phyloP scores from a whole-genome alignment of 1,140 invertebrate genomes.

The Ditylenchus dipsaci region DNA sequence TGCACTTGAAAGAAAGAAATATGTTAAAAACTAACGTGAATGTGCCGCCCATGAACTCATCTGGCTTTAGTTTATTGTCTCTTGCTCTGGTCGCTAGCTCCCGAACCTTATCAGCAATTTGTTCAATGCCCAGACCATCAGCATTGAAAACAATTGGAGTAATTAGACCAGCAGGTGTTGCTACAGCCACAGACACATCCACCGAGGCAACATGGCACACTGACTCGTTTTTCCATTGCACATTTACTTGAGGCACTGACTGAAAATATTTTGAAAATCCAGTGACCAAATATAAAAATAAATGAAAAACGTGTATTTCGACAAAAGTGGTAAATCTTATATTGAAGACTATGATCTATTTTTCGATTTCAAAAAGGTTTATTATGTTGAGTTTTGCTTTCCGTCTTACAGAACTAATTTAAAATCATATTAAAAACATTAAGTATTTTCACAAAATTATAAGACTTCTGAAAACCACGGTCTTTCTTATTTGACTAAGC shows the following conservation, averaged over 20 bases:
- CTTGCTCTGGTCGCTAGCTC: slow-evolving; percentile 79
- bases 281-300: slow-evolving; percentile 14
- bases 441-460: too few relatives aligned
- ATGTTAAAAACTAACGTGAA: slow-evolving; percentile 46
- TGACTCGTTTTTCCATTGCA: slow-evolving; percentile 78
- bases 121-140: slow-evolving; percentile 67
- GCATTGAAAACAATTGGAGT: slow-evolving; percentile 92
- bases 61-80: slow-evolving; percentile 83
- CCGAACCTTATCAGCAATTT: slow-evolving; percentile 80
- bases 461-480: too few relatives aligned
- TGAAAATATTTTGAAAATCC: slow-evolving; percentile 3
- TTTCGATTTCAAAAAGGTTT: too few relatives aligned
- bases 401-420: too few relatives aligned
- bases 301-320: too few relatives aligned
- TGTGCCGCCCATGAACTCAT: slow-evolving; percentile 84
- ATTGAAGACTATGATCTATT: background rate
- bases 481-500: too few relatives aligned
- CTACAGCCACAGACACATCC: slow-evolving; percentile 91
- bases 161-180: slow-evolving; percentile 85
- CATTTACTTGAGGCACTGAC: slow-evolving; percentile 87
- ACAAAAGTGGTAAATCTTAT: too few relatives aligned
- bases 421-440: too few relatives aligned
- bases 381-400: too few relatives aligned
- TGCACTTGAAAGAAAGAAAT: background rate
- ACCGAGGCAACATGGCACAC: slow-evolving; percentile 84